phyloP scores from a whole-genome alignment of 2,888 invertebrate genomes.

The Schizaphis graminum region DNA sequence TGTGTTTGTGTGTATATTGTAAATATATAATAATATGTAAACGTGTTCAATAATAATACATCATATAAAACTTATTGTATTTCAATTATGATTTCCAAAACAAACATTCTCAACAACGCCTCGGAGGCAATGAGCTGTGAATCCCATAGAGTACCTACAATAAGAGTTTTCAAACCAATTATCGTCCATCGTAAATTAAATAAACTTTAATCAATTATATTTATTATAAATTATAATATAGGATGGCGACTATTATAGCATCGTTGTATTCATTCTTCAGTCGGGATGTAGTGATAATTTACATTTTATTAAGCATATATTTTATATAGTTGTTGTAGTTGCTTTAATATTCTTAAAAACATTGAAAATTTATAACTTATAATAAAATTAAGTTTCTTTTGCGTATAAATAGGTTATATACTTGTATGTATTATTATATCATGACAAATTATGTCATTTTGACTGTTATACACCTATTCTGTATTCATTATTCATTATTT shows the following conservation, averaged over 20 bases:
- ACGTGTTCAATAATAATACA: neutral
- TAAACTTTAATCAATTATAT: slow-evolving; percentile 34
- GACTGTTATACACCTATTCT: too few relatives aligned
- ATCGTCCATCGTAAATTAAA: slow-evolving; percentile 53
- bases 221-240: neutral
- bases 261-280: neutral
- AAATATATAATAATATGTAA: neutral
- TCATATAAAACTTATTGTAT: neutral
- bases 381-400: neutral
- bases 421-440: neutral
- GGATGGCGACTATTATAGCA: neutral
- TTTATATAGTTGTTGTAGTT: neutral
- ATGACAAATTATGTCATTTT: neutral
- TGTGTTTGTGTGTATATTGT: neutral
- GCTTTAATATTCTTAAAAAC: neutral
- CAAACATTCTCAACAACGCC: slow-evolving; percentile 46
- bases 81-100: slow-evolving; percentile 62
- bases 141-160: slow-evolving; percentile 49
- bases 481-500: neutral
- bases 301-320: neutral
- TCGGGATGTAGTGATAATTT: neutral
- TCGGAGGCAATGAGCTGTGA: neutral
- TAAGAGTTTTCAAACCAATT: slow-evolving; percentile 54
- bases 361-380: neutral
- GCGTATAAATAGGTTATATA: neutral